Conservation (phyloP, 2,113 vertebrate species). For the Natator depressus region DNA sequence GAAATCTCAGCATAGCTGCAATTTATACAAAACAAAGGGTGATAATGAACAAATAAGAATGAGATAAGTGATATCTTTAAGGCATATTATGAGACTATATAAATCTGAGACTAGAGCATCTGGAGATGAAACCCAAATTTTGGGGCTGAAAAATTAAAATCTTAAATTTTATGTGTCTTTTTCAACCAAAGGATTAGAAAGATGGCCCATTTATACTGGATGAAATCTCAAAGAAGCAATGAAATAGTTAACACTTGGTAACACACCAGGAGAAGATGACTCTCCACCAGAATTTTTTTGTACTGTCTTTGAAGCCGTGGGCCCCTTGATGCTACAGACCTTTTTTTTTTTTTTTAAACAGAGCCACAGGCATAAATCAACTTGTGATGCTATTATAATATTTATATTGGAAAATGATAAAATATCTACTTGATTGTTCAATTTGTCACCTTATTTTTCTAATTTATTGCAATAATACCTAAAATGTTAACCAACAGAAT, state of each 20-base stretch:
- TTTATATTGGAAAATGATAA: constrained; percentile 60
- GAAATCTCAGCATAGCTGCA: constrained; percentile 71
- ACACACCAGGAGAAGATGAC: neutral
- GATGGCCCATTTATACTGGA: neutral
- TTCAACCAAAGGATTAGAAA: constrained; percentile 1
- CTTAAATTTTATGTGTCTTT: neutral
- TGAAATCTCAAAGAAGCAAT: neutral
- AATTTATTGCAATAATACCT: constrained; percentile 47
- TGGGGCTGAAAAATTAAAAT: constrained; percentile 42
- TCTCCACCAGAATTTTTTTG: constrained; percentile 1
- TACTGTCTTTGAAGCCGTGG: constrained; percentile 19
- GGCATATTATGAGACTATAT: constrained; percentile 47
- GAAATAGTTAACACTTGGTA: constrained; percentile 44
- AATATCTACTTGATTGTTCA: constrained; percentile 53
- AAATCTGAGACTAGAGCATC: constrained; percentile 55
- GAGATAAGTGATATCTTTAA: constrained; percentile 56
- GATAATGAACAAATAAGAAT: constrained; percentile 68
- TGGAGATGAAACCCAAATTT: constrained; percentile 55
- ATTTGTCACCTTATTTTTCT: constrained; percentile 49
- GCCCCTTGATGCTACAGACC: constrained; percentile 7
- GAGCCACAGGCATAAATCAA: neutral
- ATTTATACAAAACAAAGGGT: constrained; percentile 79
- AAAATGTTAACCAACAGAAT: constrained; percentile 54
- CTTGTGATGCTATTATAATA: constrained; percentile 14
- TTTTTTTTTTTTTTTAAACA: constrained; percentile 48